A percentile compares a stretch with the other conserved stretches of the same genome.
Evolutionary conservation across 2,888 invertebrate genomes (phyloP).

Genomic region (Dione juno): DNA sequence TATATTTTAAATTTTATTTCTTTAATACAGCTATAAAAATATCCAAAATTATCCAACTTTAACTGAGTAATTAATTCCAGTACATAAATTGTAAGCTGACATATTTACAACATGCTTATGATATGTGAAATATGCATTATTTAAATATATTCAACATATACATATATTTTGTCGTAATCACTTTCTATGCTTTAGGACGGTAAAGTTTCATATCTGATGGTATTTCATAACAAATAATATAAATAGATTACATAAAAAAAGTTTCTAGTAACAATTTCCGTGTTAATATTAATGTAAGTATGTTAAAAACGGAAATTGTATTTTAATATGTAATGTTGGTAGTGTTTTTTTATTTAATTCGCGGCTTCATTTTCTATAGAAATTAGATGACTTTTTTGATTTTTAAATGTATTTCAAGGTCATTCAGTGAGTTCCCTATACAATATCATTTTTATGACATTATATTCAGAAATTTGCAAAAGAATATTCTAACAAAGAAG

Average conservation of each 20-base stretch:
- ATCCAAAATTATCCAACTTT: neutral
- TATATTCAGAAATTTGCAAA: too few relatives aligned
- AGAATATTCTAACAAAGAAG: too few relatives aligned
- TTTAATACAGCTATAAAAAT: too few relatives aligned
- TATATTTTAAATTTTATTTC: too few relatives aligned
- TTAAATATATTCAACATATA: constrained; percentile 38
- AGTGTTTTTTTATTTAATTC: neutral
- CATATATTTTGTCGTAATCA: constrained; percentile 31
- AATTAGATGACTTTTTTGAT: too few relatives aligned
- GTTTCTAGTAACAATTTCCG: constrained; percentile 17
- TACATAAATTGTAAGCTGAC: neutral
- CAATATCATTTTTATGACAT: too few relatives aligned
- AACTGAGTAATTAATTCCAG: neutral
- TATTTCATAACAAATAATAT: constrained; percentile 14
- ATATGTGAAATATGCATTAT: constrained; percentile 27
- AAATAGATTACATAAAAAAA: constrained; percentile 21
- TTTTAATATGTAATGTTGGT: neutral
- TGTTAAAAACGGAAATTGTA: constrained; percentile 7
- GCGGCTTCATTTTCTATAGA: neutral
- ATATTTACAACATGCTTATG: constrained; percentile 9
- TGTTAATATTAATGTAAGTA: constrained; percentile 8
- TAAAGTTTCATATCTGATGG: constrained; percentile 23
- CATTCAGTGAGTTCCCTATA: too few relatives aligned
- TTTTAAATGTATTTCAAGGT: too few relatives aligned
- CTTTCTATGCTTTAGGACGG: constrained; percentile 47